Evolutionary conservation across 2,113 vertebrate species (phyloP).

Genomic region (Otus sunia): DNA sequence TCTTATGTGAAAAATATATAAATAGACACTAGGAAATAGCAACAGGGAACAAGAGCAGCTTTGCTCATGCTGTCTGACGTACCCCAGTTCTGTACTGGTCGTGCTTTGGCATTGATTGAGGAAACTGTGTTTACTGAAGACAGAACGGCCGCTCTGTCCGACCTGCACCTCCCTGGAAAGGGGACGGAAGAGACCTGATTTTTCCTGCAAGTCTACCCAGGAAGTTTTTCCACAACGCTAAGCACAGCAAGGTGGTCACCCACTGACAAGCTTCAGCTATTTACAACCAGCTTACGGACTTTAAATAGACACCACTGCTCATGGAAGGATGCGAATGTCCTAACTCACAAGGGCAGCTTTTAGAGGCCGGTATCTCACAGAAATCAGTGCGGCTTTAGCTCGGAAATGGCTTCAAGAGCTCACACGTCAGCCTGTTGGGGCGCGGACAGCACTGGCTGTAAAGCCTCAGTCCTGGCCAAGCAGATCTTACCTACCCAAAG

Average conservation of each 20-base stretch:
- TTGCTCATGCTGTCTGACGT: background rate
- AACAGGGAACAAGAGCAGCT: slow-evolving; percentile 29
- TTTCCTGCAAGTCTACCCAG: background rate
- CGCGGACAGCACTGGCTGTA: background rate
- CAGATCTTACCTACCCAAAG: background rate
- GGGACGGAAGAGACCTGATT: background rate
- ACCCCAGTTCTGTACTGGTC: background rate
- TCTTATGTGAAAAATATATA: slow-evolving; percentile 75
- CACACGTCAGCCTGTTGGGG: background rate
- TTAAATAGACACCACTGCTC: background rate
- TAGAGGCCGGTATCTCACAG: background rate
- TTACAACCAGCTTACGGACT: background rate
- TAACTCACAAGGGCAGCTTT: background rate
- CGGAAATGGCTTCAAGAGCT: background rate
- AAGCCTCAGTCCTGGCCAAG: background rate
- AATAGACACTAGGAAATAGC: slow-evolving; percentile 62
- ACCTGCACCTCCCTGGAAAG: background rate
- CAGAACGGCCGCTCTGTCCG: background rate
- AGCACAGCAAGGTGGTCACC: background rate
- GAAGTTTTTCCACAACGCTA: background rate
- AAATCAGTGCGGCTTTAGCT: background rate
- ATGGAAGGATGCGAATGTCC: background rate
- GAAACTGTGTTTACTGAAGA: background rate
- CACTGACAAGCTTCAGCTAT: background rate
- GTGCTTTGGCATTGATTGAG: slow-evolving; percentile 10